A percentile compares a stretch with the other conserved stretches of the same genome.
These are phyloP conservation scores for Odontothrips loti DNA, from an alignment of 2,888 invertebrate species.

Conservation along the genomic window DNA sequence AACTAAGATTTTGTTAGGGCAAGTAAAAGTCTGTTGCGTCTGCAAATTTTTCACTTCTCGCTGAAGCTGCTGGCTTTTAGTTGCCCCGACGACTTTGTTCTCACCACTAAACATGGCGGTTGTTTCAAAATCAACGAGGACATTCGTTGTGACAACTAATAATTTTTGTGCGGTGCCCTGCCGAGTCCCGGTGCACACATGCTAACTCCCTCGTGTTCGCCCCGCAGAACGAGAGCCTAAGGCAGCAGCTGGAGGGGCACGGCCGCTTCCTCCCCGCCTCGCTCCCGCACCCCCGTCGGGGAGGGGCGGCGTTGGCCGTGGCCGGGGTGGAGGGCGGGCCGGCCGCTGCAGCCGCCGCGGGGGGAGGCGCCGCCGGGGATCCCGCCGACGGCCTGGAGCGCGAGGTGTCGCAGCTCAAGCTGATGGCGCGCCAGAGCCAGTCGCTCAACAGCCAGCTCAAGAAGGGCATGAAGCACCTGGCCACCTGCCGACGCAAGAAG, in stretches of 20 bases:
- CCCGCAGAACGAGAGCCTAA: slow-evolving; percentile 54
- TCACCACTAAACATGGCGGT: no score
- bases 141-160: no score
- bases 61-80: no score
- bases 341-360: no score
- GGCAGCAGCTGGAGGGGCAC: slow-evolving; percentile 51
- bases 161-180: no score
- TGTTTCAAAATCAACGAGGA: no score
- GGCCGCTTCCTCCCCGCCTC: neutral
- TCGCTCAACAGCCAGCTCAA: slow-evolving; percentile 52
- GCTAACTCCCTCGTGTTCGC: neutral
- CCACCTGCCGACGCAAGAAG: slow-evolving; percentile 53
- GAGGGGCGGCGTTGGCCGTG: neutral
- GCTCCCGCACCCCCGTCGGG: neutral
- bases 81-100: no score
- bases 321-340: neutral
- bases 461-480: slow-evolving; percentile 53
- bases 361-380: neutral
- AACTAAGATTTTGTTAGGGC: no score
- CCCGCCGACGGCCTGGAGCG: slow-evolving; percentile 46
- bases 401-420: slow-evolving; percentile 50
- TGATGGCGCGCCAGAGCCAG: slow-evolving; percentile 51
- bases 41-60: no score
- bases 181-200: no score
- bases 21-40: no score